Percentiles rank a stretch among this genome's conserved stretches.
phyloP scores from a whole-genome alignment of 2,888 invertebrate genomes.

The Drosophila monieri region DNA sequence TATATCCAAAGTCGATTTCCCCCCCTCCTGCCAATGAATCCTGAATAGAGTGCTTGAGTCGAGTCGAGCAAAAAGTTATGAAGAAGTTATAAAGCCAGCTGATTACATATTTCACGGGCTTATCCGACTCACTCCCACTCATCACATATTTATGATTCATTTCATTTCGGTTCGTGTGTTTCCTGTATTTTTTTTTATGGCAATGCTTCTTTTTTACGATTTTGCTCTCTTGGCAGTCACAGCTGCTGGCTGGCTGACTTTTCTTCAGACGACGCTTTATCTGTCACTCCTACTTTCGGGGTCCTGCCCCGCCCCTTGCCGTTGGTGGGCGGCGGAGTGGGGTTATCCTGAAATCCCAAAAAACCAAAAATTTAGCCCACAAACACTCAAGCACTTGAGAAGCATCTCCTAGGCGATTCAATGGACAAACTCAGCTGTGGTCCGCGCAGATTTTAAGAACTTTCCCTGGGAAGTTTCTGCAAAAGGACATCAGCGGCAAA shows the following conservation, averaged over 20 bases:
- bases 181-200: constrained; percentile 51
- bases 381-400: constrained; percentile 17
- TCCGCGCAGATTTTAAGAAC: constrained; percentile 34
- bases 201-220: constrained; percentile 40
- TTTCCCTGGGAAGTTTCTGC: too few relatives aligned
- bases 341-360: neutral
- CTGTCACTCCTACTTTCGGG: constrained; percentile 1
- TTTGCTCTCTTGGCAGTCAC: constrained; percentile 24
- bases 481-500: too few relatives aligned
- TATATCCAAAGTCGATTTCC: neutral
- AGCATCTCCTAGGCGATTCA: constrained; percentile 35
- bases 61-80: constrained; percentile 17
- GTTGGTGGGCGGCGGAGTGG: neutral
- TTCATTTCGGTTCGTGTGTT: constrained; percentile 58
- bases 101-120: constrained; percentile 1
- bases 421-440: constrained; percentile 30
- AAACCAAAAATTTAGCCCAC: constrained; percentile 8
- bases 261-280: constrained; percentile 5
- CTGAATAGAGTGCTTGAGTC: constrained; percentile 1
- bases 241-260: constrained; percentile 30
- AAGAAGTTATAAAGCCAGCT: constrained; percentile 13
- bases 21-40: too few relatives aligned
- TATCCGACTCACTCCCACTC: constrained; percentile 32
- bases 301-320: neutral
- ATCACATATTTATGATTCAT: constrained; percentile 72